Evolutionary conservation across 2,888 invertebrate species (phyloP).

Genomic region (Diabrotica balteata): DNA sequence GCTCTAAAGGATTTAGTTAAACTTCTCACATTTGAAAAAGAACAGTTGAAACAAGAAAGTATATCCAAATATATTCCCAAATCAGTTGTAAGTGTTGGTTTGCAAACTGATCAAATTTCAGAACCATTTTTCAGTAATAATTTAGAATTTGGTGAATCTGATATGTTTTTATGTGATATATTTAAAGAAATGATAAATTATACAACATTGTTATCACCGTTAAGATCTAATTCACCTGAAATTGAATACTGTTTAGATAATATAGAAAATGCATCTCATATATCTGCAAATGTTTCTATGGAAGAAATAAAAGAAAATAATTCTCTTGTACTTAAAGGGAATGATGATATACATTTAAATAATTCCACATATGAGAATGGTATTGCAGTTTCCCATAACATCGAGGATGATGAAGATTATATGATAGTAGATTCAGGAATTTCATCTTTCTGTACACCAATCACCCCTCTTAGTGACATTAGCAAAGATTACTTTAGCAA

Average conservation of each 20-base stretch:
- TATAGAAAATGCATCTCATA: background rate
- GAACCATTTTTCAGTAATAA: background rate
- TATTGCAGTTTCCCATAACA: background rate
- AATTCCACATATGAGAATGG: background rate
- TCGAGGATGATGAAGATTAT: background rate
- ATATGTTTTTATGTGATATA: constrained; percentile 30
- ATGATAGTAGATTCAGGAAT: too few relatives aligned
- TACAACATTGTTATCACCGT: constrained; percentile 31
- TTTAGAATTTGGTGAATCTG: background rate
- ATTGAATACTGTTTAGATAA: background rate
- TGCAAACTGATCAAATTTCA: background rate
- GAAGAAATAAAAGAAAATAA: background rate
- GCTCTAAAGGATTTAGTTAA: too few relatives aligned
- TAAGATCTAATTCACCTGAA: constrained; percentile 13
- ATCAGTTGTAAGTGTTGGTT: background rate
- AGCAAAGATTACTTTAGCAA: background rate
- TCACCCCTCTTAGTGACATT: background rate
- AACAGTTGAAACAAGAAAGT: too few relatives aligned
- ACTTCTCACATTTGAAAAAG: too few relatives aligned
- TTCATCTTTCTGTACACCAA: background rate
- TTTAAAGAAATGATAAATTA: constrained; percentile 39
- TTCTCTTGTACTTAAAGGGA: too few relatives aligned
- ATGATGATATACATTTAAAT: background rate
- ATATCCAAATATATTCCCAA: too few relatives aligned
- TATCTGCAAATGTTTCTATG: background rate